Evolutionary conservation across 2,113 vertebrate species (phyloP).

Genomic region (Heterochromis multidens): DNA sequence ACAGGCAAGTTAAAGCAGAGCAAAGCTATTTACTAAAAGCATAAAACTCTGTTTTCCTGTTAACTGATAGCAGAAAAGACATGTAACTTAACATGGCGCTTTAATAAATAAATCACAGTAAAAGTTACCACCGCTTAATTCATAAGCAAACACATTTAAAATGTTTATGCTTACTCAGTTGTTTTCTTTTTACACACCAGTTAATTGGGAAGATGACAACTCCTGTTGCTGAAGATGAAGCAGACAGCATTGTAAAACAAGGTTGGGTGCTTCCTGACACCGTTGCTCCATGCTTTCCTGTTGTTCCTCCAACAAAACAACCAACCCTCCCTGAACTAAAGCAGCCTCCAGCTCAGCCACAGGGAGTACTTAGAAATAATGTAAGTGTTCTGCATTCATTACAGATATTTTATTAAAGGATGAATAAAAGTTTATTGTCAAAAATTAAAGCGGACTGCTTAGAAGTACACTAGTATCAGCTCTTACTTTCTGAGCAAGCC

Average conservation of each 20-base stretch:
- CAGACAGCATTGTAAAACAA: conserved; percentile 31
- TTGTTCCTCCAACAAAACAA: conserved; percentile 37
- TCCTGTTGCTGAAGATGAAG: not conserved
- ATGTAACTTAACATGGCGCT: not conserved
- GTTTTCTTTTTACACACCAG: conserved; percentile 27
- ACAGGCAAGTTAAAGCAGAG: not conserved
- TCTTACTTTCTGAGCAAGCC: not conserved
- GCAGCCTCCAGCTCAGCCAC: conserved; percentile 14
- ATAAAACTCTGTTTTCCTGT: not conserved
- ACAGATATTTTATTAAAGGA: not conserved
- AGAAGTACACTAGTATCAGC: not conserved
- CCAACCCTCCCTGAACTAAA: not conserved
- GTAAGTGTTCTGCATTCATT: conserved; percentile 35
- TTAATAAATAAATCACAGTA: not conserved
- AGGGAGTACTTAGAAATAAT: not conserved
- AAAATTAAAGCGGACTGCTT: not conserved
- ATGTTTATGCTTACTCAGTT: not conserved
- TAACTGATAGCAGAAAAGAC: not conserved
- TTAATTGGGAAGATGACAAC: conserved; percentile 34
- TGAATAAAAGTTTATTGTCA: not conserved
- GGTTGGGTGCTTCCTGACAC: conserved; percentile 4
- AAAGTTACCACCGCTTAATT: not conserved
- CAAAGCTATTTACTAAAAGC: not conserved
- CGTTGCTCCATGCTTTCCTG: conserved; percentile 65
- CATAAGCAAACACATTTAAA: not conserved